phyloP scores from a whole-genome alignment of 2,113 vertebrate genomes.

The Brienomyrus longianalis region DNA sequence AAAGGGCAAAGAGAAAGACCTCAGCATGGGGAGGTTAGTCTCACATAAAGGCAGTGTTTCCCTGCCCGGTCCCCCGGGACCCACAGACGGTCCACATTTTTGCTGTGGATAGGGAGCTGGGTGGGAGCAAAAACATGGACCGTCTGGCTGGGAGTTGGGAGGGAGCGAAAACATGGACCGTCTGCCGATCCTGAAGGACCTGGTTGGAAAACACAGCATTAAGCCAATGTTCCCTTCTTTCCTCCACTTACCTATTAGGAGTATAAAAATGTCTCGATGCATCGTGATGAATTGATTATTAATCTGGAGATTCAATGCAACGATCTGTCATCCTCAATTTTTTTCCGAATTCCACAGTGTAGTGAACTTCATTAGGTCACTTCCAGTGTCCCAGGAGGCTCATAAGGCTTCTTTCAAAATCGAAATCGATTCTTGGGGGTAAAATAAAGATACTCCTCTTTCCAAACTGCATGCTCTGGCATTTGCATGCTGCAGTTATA shows the following conservation, averaged over 20 bases:
- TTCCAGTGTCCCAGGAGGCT: not conserved
- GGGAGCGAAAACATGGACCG: not conserved
- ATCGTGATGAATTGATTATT: not conserved
- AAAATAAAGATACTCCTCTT: not conserved
- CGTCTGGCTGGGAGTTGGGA: not conserved
- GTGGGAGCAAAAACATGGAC: not conserved
- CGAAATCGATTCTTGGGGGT: not conserved
- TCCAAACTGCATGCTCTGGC: not conserved
- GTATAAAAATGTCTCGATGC: constrained; percentile 19
- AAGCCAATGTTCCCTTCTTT: not conserved
- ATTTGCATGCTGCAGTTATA: not conserved
- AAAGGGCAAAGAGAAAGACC: not conserved
- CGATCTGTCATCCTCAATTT: not conserved
- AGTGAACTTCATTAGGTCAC: not conserved
- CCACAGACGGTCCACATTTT: not conserved
- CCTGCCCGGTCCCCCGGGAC: not conserved
- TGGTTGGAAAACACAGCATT: constrained; percentile 11
- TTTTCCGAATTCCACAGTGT: not conserved
- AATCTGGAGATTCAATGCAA: not conserved
- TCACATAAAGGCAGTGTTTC: not conserved
- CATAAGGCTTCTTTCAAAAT: not conserved
- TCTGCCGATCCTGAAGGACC: not conserved
- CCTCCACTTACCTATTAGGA: constrained; percentile 9
- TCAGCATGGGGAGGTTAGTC: not conserved
- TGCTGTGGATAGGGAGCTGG: not conserved